Evolutionary conservation across 2,113 vertebrate species (phyloP).

Genomic region (Myiozetetes cayanensis): DNA sequence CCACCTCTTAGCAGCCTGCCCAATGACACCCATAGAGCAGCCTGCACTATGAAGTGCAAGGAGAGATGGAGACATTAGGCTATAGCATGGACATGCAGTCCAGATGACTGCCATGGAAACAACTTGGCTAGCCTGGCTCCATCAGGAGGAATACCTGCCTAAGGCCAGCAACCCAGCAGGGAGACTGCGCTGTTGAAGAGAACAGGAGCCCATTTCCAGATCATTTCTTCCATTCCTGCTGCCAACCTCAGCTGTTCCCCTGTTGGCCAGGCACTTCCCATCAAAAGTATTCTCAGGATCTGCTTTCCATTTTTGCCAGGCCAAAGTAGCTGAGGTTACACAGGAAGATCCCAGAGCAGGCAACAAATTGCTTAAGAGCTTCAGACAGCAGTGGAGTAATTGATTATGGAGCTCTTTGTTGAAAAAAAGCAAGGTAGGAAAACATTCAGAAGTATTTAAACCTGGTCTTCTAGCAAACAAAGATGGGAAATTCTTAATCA

Average conservation of each 20-base stretch:
- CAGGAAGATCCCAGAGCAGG: background rate
- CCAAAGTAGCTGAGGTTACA: background rate
- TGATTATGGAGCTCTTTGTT: background rate
- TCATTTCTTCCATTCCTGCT: background rate
- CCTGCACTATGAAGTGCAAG: background rate
- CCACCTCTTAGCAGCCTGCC: background rate
- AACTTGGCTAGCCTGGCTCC: background rate
- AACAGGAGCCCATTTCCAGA: background rate
- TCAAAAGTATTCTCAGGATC: background rate
- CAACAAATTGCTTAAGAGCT: background rate
- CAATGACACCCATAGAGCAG: background rate
- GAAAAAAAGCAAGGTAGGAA: background rate
- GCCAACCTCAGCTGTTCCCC: slow-evolving; percentile 1
- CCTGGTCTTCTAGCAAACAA: background rate
- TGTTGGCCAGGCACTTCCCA: background rate
- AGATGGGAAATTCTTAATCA: background rate
- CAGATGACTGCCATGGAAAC: slow-evolving; percentile 17
- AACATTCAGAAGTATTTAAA: background rate
- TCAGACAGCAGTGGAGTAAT: background rate
- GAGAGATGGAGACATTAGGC: background rate
- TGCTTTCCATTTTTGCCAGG: background rate
- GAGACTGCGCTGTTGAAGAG: background rate
- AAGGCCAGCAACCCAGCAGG: slow-evolving; percentile 10
- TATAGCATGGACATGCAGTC: background rate
- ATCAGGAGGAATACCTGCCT: background rate